Conservation (phyloP, 2,888 invertebrate species). For the Hyalella azteca region DNA sequence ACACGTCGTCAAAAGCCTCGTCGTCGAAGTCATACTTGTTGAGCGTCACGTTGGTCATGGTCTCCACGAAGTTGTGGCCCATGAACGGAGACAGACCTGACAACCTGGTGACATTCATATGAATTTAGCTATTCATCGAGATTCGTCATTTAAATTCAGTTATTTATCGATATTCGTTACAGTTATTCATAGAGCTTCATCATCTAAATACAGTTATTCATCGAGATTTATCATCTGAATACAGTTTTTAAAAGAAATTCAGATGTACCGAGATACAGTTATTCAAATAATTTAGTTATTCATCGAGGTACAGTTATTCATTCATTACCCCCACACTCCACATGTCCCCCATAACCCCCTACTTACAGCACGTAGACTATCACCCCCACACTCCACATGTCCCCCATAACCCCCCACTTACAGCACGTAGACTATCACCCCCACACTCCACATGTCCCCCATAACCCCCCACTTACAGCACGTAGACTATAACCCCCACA, state of each 20-base stretch:
- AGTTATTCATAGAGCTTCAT: too few species aligned
- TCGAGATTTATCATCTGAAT: too few species aligned
- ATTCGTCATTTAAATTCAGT: too few species aligned
- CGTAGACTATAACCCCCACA: constrained; percentile 96
- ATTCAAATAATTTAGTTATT: too few species aligned
- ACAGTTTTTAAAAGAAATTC: too few species aligned
- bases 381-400: neutral
- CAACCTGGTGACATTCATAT: constrained; percentile 64
- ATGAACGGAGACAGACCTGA: constrained; percentile 98
- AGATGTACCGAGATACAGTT: too few species aligned
- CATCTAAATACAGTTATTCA: too few species aligned
- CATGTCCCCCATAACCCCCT: neutral
- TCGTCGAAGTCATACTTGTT: constrained; percentile 98
- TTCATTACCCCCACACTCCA: neutral
- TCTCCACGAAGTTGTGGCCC: constrained; percentile 96
- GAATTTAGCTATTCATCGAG: neutral
- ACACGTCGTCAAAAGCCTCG: constrained; percentile 93
- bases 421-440: constrained; percentile 62
- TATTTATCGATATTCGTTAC: too few species aligned
- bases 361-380: neutral
- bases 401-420: too few species aligned
- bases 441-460: constrained; percentile 98
- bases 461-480: constrained; percentile 80
- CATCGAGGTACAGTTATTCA: too few species aligned
- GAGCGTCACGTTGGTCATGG: constrained; percentile 97